A percentile compares a stretch with the other conserved stretches of the same genome.
Evolutionary conservation across 2,113 vertebrate genomes (phyloP).

Genomic region (Eira barbara): DNA sequence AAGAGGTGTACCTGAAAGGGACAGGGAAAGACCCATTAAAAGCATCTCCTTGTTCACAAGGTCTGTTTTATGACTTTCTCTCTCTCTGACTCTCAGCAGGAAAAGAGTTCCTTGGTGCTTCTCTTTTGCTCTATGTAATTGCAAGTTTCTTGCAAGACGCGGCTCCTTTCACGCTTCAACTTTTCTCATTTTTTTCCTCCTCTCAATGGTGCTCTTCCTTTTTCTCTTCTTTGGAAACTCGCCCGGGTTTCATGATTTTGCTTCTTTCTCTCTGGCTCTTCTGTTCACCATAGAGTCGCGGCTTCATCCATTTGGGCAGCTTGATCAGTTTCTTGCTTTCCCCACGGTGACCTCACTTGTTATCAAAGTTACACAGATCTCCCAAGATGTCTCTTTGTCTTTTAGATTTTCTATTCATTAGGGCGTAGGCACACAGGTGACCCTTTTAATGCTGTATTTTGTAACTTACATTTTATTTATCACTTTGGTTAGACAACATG

Average conservation of each 20-base stretch:
- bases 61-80: background rate
- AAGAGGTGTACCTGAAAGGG: background rate
- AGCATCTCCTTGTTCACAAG: background rate
- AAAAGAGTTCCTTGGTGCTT: background rate
- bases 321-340: background rate
- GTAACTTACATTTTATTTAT: background rate
- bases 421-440: background rate
- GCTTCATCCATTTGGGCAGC: background rate
- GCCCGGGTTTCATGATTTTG: constrained; percentile 35
- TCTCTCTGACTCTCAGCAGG: background rate
- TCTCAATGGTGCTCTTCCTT: constrained; percentile 7
- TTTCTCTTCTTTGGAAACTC: constrained; percentile 17
- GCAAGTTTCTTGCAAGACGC: constrained; percentile 13
- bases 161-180: constrained; percentile 42
- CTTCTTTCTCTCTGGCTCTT: constrained; percentile 2
- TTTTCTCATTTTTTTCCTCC: background rate
- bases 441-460: background rate
- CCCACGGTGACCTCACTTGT: background rate
- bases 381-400: background rate
- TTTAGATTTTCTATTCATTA: background rate
- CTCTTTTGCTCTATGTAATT: constrained; percentile 61
- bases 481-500: background rate
- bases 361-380: background rate
- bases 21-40: background rate
- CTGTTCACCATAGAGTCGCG: background rate